Percentiles rank a stretch among this genome's conserved stretches.
phyloP scores from a whole-genome alignment of 2,888 invertebrate genomes.

The Erebia palarica region DNA sequence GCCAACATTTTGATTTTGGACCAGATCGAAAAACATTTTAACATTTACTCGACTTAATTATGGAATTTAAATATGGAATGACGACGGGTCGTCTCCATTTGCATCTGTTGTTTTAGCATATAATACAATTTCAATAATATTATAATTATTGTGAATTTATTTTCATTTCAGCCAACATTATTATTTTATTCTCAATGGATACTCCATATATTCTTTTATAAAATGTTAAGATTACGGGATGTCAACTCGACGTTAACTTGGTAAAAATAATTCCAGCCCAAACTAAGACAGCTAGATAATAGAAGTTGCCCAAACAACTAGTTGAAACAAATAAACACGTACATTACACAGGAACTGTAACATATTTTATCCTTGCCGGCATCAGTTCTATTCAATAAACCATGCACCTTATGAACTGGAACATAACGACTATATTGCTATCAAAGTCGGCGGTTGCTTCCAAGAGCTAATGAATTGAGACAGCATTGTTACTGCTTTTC shows the following conservation, averaged over 20 bases:
- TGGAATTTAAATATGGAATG: slow-evolving; percentile 43
- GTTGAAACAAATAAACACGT: slow-evolving; percentile 43
- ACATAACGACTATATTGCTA: slow-evolving; percentile 14
- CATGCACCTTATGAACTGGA: slow-evolving; percentile 9
- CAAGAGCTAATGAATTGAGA: slow-evolving; percentile 57
- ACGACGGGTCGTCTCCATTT: slow-evolving; percentile 30
- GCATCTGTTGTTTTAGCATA: slow-evolving; percentile 23
- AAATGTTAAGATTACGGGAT: no score
- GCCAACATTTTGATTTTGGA: neutral
- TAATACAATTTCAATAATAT: neutral
- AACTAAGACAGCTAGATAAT: neutral
- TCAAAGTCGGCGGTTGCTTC: slow-evolving; percentile 41
- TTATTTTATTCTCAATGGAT: no score
- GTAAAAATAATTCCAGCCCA: neutral
- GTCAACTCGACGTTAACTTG: no score
- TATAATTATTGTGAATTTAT: neutral
- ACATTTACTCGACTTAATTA: slow-evolving; percentile 51
- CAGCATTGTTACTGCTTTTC: slow-evolving; percentile 45
- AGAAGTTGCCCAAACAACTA: neutral
- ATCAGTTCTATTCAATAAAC: neutral
- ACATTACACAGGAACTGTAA: slow-evolving; percentile 41
- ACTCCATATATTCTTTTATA: no score
- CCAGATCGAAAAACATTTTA: slow-evolving; percentile 44
- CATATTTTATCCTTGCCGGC: slow-evolving; percentile 41
- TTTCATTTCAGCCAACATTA: neutral